A percentile compares a stretch with the other conserved stretches of the same genome.
Evolutionary conservation across 1,140 invertebrate genomes (phyloP).

Genomic region (Drosophila kikkawai): DNA sequence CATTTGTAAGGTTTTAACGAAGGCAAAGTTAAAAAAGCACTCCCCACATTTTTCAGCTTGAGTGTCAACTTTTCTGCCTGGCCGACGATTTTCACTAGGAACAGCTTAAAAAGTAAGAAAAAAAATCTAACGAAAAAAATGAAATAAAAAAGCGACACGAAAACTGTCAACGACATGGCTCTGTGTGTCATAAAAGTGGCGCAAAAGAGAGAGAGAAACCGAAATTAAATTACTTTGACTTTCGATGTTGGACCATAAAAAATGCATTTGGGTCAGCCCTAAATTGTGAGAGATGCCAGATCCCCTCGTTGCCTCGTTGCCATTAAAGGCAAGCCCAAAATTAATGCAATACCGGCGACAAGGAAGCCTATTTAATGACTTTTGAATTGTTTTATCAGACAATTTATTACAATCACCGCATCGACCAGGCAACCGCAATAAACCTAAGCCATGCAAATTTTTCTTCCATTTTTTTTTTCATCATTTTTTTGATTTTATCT

Average conservation of each 20-base stretch:
- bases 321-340: slow-evolving; percentile 39
- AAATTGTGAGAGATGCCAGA: slow-evolving; percentile 25
- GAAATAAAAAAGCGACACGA: slow-evolving; percentile 31
- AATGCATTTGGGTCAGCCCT: slow-evolving; percentile 52
- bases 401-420: slow-evolving; percentile 58
- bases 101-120: slow-evolving; percentile 29
- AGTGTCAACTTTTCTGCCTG: slow-evolving; percentile 31
- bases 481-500: slow-evolving; percentile 43
- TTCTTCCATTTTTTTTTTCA: neutral
- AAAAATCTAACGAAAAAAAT: slow-evolving; percentile 32
- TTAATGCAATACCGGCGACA: slow-evolving; percentile 42
- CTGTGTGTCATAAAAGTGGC: slow-evolving; percentile 38
- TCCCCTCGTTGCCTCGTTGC: neutral
- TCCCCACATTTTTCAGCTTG: slow-evolving; percentile 22
- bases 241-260: slow-evolving; percentile 48
- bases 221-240: slow-evolving; percentile 66
- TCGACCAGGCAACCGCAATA: slow-evolving; percentile 46
- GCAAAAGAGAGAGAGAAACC: slow-evolving; percentile 41
- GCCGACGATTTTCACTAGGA: slow-evolving; percentile 31
- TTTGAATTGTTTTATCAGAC: slow-evolving; percentile 63
- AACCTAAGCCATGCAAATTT: slow-evolving; percentile 56
- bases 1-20: slow-evolving; percentile 57
- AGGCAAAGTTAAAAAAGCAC: slow-evolving; percentile 50
- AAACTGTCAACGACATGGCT: slow-evolving; percentile 52
- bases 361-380: slow-evolving; percentile 49